phyloP scores from a whole-genome alignment of 30 jellyfish, hydroid and myxozoan species.

The Morbakka virulenta region DNA sequence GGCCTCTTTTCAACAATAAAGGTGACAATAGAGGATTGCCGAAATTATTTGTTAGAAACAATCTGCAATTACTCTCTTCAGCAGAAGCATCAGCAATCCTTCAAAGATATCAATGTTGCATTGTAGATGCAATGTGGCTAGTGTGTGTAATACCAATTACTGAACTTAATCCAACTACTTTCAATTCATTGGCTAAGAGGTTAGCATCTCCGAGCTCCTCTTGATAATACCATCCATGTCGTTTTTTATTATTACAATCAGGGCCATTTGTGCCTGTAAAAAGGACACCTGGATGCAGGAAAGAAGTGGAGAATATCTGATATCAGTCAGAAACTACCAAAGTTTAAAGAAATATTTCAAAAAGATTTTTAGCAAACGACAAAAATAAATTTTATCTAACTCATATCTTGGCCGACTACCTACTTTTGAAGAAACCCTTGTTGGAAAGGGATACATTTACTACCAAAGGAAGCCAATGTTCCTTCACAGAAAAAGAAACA shows the following conservation, averaged over 20 bases:
- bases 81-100: conserved; percentile 18
- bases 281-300: too few species aligned
- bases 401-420: too few species aligned
- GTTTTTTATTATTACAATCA: not conserved
- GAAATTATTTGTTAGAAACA: conserved; percentile 9
- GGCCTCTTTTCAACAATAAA: conserved; percentile 20
- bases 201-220: conserved; percentile 31
- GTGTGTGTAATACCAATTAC: conserved; percentile 39
- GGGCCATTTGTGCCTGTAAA: too few species aligned
- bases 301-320: too few species aligned
- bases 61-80: conserved; percentile 29
- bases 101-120: conserved; percentile 17
- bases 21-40: conserved; percentile 41
- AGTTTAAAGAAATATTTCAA: too few species aligned
- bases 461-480: too few species aligned
- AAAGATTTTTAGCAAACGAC: too few species aligned
- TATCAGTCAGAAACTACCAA: too few species aligned
- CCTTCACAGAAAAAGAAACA: too few species aligned
- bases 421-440: too few species aligned
- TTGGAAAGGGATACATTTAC: too few species aligned
- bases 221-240: conserved; percentile 33
- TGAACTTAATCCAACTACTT: conserved; percentile 31
- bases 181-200: conserved; percentile 21
- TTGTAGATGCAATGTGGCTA: conserved; percentile 42
- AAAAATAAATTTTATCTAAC: too few species aligned